Evolutionary conservation across 2,113 vertebrate genomes (phyloP).

Genomic region (Podilymbus podiceps): DNA sequence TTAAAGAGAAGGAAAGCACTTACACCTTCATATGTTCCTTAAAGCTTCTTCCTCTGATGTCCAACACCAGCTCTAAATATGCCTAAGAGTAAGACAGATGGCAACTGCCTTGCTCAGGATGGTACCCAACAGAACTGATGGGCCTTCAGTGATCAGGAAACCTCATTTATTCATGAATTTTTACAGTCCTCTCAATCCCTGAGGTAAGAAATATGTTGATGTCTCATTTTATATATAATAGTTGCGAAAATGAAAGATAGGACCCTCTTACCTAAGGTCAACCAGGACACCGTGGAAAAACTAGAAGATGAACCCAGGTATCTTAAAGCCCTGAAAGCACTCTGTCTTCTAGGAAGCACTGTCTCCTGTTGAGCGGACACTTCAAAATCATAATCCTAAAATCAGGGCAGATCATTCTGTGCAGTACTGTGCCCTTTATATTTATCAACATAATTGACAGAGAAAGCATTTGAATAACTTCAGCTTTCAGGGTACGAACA

Average conservation of each 20-base stretch:
- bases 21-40: background rate
- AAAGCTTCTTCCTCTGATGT: background rate
- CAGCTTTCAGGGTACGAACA: background rate
- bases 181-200: background rate
- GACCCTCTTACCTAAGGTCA: background rate
- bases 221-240: background rate
- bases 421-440: background rate
- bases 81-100: background rate
- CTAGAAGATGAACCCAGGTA: background rate
- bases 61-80: background rate
- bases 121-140: background rate
- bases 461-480: background rate
- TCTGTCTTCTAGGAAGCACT: background rate
- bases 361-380: background rate
- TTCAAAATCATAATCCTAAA: background rate
- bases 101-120: background rate
- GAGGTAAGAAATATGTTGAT: background rate
- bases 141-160: background rate
- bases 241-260: background rate
- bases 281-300: background rate
- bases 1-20: background rate
- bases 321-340: background rate
- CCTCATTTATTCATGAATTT: background rate
- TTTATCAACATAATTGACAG: background rate
- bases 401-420: background rate